These are phyloP conservation scores for Acanthopleura granulata DNA, from an alignment of 2,888 invertebrate species.

Conservation along the genomic window DNA sequence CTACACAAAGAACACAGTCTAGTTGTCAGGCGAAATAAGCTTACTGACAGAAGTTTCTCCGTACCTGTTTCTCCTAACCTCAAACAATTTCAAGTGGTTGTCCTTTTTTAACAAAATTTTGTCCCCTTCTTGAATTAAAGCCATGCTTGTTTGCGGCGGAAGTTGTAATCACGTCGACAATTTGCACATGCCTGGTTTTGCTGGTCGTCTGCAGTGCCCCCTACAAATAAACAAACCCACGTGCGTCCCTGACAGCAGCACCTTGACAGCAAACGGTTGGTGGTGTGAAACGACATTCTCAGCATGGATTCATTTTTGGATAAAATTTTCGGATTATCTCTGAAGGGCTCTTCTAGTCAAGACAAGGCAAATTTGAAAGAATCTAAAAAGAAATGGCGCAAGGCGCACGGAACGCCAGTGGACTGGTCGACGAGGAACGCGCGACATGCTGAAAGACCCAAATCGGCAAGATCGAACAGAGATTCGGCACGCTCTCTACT, in stretches of 20 bases:
- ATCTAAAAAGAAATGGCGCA: neutral
- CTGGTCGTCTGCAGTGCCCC: neutral
- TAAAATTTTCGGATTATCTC: neutral
- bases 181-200: too few species aligned
- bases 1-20: too few species aligned
- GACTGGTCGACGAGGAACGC: neutral
- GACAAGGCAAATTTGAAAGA: neutral
- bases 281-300: too few species aligned
- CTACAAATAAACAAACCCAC: slow-evolving; percentile 16
- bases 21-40: too few species aligned
- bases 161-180: too few species aligned
- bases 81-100: neutral
- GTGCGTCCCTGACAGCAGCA: neutral
- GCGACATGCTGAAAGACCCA: neutral
- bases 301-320: neutral
- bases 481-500: neutral
- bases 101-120: slow-evolving; percentile 2
- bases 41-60: too few species aligned
- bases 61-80: slow-evolving; percentile 2
- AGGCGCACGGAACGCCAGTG: neutral
- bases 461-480: neutral
- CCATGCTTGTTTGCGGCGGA: neutral
- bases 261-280: too few species aligned
- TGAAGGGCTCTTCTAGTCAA: neutral
- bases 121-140: neutral